A percentile compares a stretch with the other conserved stretches of the same genome.
Conservation (phyloP, 2,888 invertebrate species). For the Eupithecia subumbrata region DNA sequence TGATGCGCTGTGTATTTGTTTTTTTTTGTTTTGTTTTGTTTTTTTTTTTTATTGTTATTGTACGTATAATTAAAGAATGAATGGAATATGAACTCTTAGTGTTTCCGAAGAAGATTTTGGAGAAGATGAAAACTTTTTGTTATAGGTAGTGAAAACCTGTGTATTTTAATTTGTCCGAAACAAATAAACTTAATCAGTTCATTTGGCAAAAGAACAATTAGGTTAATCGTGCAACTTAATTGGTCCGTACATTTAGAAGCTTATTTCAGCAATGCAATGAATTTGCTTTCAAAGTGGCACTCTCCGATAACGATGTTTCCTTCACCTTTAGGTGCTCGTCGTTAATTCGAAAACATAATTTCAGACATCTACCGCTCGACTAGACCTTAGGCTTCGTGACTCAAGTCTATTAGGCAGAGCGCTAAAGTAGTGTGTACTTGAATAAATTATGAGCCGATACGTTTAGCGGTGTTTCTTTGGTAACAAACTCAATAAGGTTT, state of each 20-base stretch:
- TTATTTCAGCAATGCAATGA: constrained; percentile 39
- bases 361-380: constrained; percentile 36
- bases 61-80: too few species aligned
- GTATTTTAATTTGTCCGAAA: not conserved
- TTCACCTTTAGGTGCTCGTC: constrained; percentile 36
- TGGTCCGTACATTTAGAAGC: constrained; percentile 10
- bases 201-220: not conserved
- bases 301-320: constrained; percentile 36
- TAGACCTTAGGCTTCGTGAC: constrained; percentile 39
- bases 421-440: constrained; percentile 39
- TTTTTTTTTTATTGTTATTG: too few species aligned
- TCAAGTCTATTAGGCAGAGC: constrained; percentile 37
- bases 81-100: too few species aligned
- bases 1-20: too few species aligned
- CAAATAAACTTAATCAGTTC: not conserved
- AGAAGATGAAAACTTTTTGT: not conserved
- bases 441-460: constrained; percentile 40
- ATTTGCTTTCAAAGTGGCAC: constrained; percentile 36
- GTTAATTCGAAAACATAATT: constrained; percentile 42
- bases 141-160: not conserved
- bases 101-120: not conserved
- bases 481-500: constrained; percentile 26
- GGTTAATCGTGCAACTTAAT: constrained; percentile 25
- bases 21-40: too few species aligned
- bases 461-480: constrained; percentile 32